Evolutionary conservation across 2,888 invertebrate genomes (phyloP).

Genomic region (Chironomus tentans): DNA sequence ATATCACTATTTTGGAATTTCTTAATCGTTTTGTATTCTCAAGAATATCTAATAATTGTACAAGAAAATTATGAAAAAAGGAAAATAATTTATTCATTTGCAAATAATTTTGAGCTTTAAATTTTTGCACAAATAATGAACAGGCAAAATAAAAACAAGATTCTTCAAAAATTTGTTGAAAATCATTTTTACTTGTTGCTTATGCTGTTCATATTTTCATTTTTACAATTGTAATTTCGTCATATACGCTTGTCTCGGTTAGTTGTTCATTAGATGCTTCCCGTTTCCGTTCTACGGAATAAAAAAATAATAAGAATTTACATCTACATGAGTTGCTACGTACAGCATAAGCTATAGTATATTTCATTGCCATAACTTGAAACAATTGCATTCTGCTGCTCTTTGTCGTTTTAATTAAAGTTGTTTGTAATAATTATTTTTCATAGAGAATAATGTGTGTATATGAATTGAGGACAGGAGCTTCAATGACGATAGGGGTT

Average conservation of each 20-base stretch:
- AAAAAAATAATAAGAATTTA: not conserved
- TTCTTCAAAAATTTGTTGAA: not conserved
- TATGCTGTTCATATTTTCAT: not conserved
- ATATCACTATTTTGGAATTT: too few relatives aligned
- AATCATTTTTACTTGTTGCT: not conserved
- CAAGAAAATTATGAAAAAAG: too few relatives aligned
- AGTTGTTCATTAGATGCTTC: conserved; percentile 14
- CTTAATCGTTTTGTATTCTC: too few relatives aligned
- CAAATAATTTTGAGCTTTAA: too few relatives aligned
- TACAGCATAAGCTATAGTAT: not conserved
- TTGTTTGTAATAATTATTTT: not conserved
- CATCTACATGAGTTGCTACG: not conserved
- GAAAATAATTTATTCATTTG: too few relatives aligned
- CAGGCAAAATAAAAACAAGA: not conserved
- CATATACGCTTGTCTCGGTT: not conserved
- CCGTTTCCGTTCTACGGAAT: conserved; percentile 9
- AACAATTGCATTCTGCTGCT: not conserved
- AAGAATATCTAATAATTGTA: too few relatives aligned
- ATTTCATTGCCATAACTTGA: not conserved
- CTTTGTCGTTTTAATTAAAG: not conserved
- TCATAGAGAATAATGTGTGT: too few relatives aligned
- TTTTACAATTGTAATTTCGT: not conserved
- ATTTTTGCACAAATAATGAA: too few relatives aligned
- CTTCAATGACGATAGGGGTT: too few relatives aligned
- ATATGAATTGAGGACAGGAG: too few relatives aligned